These are phyloP conservation scores for Cloeon dipterum DNA, from an alignment of 2,888 invertebrate species.

Conservation along the genomic window DNA sequence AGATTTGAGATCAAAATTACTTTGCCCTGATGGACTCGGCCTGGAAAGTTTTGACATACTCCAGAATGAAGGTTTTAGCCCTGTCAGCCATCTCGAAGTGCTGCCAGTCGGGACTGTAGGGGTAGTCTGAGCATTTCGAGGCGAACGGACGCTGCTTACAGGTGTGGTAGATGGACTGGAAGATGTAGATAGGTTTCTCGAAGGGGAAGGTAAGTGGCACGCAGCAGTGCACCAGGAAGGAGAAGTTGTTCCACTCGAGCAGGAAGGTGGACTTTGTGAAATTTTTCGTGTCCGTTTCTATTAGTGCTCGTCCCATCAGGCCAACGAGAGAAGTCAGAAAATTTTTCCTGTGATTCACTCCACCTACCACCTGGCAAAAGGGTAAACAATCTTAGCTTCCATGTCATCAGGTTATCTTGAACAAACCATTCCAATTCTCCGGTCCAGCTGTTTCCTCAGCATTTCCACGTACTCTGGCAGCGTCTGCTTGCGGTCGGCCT, in stretches of 20 bases:
- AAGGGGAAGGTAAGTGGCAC: slow-evolving; percentile 17
- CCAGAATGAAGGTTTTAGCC: background rate
- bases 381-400: no score
- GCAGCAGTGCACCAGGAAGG: slow-evolving; percentile 33
- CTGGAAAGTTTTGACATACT: slow-evolving; percentile 1
- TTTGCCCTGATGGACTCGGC: background rate
- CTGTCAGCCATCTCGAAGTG: slow-evolving; percentile 15
- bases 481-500: no score
- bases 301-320: slow-evolving; percentile 18
- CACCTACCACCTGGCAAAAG: no score
- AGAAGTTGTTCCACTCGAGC: slow-evolving; percentile 34
- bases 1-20: no score
- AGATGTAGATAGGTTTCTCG: slow-evolving; percentile 15
- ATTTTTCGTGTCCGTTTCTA: slow-evolving; percentile 24
- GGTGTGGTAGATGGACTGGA: slow-evolving; percentile 20
- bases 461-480: background rate
- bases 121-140: slow-evolving; percentile 13
- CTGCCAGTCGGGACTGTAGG: slow-evolving; percentile 19
- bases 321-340: slow-evolving; percentile 21
- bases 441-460: background rate
- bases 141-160: slow-evolving; percentile 14
- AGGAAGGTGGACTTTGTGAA: slow-evolving; percentile 28
- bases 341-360: slow-evolving; percentile 15
- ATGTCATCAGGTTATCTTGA: no score
- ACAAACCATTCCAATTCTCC: background rate